These are phyloP conservation scores for Mareca strepera DNA, from an alignment of 2,797 vertebrate species.

Conservation along the genomic window DNA sequence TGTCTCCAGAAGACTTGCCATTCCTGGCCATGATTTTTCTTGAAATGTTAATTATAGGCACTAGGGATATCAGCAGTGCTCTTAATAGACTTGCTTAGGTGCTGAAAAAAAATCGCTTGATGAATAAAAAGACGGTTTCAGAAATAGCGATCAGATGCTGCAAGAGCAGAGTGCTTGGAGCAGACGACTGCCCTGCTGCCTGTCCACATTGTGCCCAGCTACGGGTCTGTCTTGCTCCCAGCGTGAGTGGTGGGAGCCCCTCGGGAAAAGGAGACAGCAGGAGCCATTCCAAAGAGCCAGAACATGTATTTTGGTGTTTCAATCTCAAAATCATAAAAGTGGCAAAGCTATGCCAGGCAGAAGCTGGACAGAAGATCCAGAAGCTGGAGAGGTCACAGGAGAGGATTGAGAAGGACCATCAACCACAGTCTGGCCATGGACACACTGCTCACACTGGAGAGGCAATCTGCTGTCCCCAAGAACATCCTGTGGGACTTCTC, in stretches of 20 bases:
- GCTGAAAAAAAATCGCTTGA: neutral
- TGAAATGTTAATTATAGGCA: constrained; percentile 70
- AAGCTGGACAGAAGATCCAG: neutral
- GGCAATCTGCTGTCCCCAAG: rapidly evolving
- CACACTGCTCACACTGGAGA: rapidly evolving
- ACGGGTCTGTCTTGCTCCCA: constrained; percentile 29
- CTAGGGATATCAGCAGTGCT: constrained; percentile 63
- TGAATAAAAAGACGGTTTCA: constrained; percentile 63
- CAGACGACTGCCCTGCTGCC: constrained; percentile 24
- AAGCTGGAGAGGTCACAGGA: neutral
- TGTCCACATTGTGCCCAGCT: neutral
- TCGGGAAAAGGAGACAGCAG: no score
- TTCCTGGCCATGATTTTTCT: constrained; percentile 35
- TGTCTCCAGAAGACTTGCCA: neutral
- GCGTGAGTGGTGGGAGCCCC: no score
- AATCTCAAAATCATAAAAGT: no score
- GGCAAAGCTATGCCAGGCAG: no score
- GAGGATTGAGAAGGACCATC: neutral
- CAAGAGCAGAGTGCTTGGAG: constrained; percentile 56
- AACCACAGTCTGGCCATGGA: neutral
- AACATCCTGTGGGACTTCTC: rapidly evolving
- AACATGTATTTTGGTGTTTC: no score
- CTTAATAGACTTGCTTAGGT: constrained; percentile 59
- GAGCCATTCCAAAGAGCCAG: no score
- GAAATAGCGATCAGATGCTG: constrained; percentile 65